Conservation (phyloP, 2,888 invertebrate genomes). For the Drosophila borborema region DNA sequence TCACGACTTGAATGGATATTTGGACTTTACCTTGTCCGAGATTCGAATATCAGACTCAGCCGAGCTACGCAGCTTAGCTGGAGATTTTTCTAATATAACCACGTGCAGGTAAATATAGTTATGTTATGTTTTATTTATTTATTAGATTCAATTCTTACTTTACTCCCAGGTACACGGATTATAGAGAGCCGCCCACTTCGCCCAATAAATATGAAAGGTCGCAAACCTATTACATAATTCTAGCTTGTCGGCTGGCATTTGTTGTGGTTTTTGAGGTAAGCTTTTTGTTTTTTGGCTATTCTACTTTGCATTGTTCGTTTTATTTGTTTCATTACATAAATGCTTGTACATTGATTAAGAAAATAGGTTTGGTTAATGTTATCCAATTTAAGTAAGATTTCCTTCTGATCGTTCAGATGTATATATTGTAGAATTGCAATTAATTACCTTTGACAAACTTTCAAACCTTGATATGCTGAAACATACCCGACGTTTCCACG, state of each 20-base stretch:
- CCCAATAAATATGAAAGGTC: constrained; percentile 88
- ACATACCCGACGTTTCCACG: constrained; percentile 80
- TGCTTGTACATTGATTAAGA: constrained; percentile 44
- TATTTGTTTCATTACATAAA: constrained; percentile 54
- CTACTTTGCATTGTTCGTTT: constrained; percentile 35
- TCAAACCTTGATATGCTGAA: constrained; percentile 82
- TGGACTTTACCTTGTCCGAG: constrained; percentile 91
- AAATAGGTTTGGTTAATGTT: constrained; percentile 23
- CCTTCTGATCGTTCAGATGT: constrained; percentile 45
- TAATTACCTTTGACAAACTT: constrained; percentile 23
- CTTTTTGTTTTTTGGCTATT: constrained; percentile 1
- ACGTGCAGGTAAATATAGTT: constrained; percentile 87
- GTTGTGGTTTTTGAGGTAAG: constrained; percentile 96
- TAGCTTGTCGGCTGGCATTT: constrained; percentile 95
- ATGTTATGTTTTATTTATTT: background rate
- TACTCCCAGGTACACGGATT: constrained; percentile 90
- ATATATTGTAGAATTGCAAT: constrained; percentile 18
- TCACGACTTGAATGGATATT: constrained; percentile 90
- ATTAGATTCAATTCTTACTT: background rate
- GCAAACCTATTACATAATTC: constrained; percentile 94
- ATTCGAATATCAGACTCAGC: constrained; percentile 89
- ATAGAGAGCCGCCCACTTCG: constrained; percentile 90
- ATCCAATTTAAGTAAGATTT: constrained; percentile 55
- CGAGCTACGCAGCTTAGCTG: constrained; percentile 84
- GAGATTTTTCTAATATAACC: constrained; percentile 85